A percentile compares a stretch with the other conserved stretches of the same genome.
These are phyloP conservation scores for Stomatorhinus ivindoensis DNA, from an alignment of 2,113 vertebrate genomes.

Conservation along the genomic window DNA sequence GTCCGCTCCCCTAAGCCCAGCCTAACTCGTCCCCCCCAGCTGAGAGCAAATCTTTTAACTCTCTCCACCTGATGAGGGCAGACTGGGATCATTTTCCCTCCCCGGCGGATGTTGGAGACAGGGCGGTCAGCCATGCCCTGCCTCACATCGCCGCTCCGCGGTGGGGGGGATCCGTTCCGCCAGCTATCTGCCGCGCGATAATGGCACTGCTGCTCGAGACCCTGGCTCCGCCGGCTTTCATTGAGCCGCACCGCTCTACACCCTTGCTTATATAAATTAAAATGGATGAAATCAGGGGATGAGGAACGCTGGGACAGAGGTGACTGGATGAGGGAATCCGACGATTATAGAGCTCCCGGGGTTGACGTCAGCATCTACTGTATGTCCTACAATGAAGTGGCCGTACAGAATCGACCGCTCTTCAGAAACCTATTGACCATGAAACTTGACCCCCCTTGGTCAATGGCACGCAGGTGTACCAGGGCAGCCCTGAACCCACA, in stretches of 20 bases:
- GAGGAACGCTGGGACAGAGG: not conserved
- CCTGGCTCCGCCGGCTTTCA: not conserved
- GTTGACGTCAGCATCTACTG: not conserved
- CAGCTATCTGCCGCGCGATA: not conserved
- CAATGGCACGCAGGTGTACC: not conserved
- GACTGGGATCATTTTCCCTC: conserved; percentile 55
- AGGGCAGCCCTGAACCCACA: not conserved
- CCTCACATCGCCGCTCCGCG: not conserved
- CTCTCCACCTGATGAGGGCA: conserved; percentile 65
- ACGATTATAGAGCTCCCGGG: not conserved
- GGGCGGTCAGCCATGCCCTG: not conserved
- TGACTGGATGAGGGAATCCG: not conserved
- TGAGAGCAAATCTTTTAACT: conserved; percentile 25
- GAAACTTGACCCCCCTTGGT: not conserved
- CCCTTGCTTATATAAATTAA: not conserved
- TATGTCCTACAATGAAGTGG: not conserved
- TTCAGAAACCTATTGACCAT: not conserved
- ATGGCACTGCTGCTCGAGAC: not conserved
- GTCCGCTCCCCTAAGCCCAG: not conserved
- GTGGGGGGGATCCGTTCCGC: not conserved
- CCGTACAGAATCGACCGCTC: not conserved
- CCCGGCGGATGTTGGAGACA: conserved; percentile 32
- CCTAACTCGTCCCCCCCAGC: not conserved
- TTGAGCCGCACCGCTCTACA: not conserved
- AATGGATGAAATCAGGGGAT: not conserved